Percentiles rank a stretch among this genome's conserved stretches.
Evolutionary conservation across 2,113 vertebrate genomes (phyloP).

Genomic region (Nesospiza acunhae): DNA sequence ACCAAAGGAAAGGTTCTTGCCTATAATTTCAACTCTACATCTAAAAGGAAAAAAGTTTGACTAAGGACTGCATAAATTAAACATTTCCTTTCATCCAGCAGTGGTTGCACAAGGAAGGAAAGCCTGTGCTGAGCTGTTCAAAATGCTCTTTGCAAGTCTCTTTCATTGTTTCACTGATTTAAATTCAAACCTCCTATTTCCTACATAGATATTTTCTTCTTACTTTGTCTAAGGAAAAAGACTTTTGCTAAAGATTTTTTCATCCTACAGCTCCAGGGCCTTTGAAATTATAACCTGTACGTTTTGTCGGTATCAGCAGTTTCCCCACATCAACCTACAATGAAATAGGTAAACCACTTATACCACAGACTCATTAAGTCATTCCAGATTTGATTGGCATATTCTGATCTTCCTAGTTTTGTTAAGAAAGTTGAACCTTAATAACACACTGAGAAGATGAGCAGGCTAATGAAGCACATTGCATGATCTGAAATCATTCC

Average conservation of each 20-base stretch:
- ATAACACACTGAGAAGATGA: background rate
- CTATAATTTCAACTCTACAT: background rate
- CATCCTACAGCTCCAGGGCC: conserved; percentile 6
- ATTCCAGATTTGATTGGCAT: conserved; percentile 6
- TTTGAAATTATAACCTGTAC: conserved; percentile 32
- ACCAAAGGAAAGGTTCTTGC: background rate
- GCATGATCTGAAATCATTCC: background rate
- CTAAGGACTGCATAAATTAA: conserved; percentile 16
- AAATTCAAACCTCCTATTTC: conserved; percentile 13
- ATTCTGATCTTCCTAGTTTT: conserved; percentile 35
- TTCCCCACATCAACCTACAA: background rate
- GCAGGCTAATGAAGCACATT: conserved; percentile 20
- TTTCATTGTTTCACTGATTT: conserved; percentile 10
- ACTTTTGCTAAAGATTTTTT: conserved; percentile 18
- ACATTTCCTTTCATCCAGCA: background rate
- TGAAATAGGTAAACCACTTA: conserved; percentile 26
- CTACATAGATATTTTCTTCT: conserved; percentile 1
- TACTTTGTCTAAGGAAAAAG: conserved; percentile 25
- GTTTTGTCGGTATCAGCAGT: conserved; percentile 40
- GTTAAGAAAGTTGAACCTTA: conserved; percentile 28
- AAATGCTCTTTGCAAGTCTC: background rate
- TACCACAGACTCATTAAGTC: background rate
- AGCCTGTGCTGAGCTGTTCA: background rate
- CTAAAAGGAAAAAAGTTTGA: background rate
- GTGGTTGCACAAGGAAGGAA: background rate